These are phyloP conservation scores for Brassicogethes aeneus DNA, from an alignment of 2,888 invertebrate genomes.

Conservation along the genomic window DNA sequence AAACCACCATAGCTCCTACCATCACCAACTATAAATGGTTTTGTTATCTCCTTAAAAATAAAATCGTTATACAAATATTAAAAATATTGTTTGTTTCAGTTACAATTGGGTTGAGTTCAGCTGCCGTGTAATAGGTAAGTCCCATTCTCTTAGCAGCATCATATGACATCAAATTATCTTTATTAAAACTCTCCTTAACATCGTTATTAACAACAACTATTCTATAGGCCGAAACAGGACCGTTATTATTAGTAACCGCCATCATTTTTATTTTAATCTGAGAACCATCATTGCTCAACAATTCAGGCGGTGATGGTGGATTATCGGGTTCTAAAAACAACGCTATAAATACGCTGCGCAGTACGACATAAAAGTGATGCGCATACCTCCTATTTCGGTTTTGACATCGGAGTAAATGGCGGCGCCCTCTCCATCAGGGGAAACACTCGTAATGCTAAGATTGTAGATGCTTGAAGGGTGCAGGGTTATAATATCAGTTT, in stretches of 20 bases:
- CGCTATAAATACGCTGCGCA: constrained; percentile 43
- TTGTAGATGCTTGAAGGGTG: constrained; percentile 70
- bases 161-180: constrained; percentile 54
- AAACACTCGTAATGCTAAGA: constrained; percentile 60
- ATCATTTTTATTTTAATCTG: constrained; percentile 59
- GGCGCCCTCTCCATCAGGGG: constrained; percentile 51
- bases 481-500: constrained; percentile 52
- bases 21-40: constrained; percentile 74
- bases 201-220: constrained; percentile 64
- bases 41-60: constrained; percentile 43
- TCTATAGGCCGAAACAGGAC: constrained; percentile 67
- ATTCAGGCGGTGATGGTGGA: constrained; percentile 57
- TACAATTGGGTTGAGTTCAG: constrained; percentile 58
- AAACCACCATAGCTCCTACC: constrained; percentile 62
- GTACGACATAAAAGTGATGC: no score
- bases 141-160: constrained; percentile 57
- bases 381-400: no score
- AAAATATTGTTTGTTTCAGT: background rate
- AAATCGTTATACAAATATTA: background rate
- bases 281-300: constrained; percentile 51
- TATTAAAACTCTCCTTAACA: constrained; percentile 53
- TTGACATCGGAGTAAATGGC: no score
- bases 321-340: constrained; percentile 50
- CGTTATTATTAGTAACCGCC: constrained; percentile 63
- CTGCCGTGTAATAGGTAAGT: constrained; percentile 73